Conservation (phyloP, 2,888 invertebrate genomes). For the Chrysolina americana region DNA sequence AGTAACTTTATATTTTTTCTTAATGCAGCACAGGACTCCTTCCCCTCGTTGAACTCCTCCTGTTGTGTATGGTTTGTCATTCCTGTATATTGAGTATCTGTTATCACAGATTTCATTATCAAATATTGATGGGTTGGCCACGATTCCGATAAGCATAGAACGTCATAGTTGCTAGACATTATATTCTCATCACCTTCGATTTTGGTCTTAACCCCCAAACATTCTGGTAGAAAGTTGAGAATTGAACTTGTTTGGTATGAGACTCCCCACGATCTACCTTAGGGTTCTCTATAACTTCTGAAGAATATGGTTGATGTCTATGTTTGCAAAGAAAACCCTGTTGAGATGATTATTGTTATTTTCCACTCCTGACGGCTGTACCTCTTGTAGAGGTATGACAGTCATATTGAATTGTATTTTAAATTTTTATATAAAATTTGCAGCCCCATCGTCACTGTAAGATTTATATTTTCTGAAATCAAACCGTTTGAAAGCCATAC, state of each 20-base stretch:
- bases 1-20: background rate
- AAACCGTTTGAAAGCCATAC: too few relatives aligned
- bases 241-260: background rate
- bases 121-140: background rate
- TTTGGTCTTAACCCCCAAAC: background rate
- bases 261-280: background rate
- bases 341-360: too few relatives aligned
- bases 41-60: too few relatives aligned
- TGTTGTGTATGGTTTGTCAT: too few relatives aligned
- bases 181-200: background rate
- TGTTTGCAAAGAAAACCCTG: too few relatives aligned
- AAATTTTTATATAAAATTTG: too few relatives aligned
- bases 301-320: background rate
- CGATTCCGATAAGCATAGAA: background rate
- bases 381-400: too few relatives aligned
- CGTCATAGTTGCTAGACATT: background rate
- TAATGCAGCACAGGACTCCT: too few relatives aligned
- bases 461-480: too few relatives aligned
- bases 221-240: background rate
- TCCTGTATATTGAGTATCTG: background rate
- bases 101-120: background rate
- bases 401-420: too few relatives aligned
- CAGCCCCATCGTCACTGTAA: too few relatives aligned
- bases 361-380: too few relatives aligned
- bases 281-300: background rate